These are phyloP conservation scores for Planiliza haematocheilus DNA, from an alignment of 2,113 vertebrate species.

Conservation along the genomic window DNA sequence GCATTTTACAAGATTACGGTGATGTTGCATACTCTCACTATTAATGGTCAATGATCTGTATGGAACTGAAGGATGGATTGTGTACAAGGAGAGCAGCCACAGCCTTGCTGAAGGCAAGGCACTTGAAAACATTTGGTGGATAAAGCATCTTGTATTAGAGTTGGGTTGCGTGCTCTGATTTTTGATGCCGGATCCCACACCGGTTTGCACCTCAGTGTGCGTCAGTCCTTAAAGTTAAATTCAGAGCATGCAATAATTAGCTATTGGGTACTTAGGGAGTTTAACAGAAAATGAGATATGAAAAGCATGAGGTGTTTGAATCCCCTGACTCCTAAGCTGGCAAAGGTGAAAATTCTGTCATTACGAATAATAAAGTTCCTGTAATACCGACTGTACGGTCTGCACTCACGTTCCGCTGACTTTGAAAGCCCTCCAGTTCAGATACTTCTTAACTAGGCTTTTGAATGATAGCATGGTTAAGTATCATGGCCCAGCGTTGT, in stretches of 20 bases:
- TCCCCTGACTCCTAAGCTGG: background rate
- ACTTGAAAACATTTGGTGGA: background rate
- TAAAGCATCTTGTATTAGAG: background rate
- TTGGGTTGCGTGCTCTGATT: background rate
- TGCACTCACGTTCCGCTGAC: conserved; percentile 12
- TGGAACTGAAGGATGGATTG: background rate
- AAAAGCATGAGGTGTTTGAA: conserved; percentile 9
- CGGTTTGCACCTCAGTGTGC: background rate
- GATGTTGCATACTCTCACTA: no score
- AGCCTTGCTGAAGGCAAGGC: background rate
- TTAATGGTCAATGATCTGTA: background rate
- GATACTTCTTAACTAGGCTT: conserved; percentile 66
- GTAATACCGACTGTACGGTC: background rate
- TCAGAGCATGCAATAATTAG: background rate
- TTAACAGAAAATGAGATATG: conserved; percentile 18
- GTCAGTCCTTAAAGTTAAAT: background rate
- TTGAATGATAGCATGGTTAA: conserved; percentile 71
- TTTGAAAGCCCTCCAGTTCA: conserved; percentile 51
- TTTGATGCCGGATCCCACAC: background rate
- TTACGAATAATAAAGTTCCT: conserved; percentile 32
- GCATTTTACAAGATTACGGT: no score
- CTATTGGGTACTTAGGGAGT: background rate
- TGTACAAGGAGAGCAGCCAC: background rate
- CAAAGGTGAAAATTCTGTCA: conserved; percentile 26
- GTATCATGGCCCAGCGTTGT: conserved; percentile 63